Percentiles rank a stretch among this genome's conserved stretches.
These are phyloP conservation scores for Tauraco erythrolophus DNA, from an alignment of 2,113 vertebrate species.

Conservation along the genomic window DNA sequence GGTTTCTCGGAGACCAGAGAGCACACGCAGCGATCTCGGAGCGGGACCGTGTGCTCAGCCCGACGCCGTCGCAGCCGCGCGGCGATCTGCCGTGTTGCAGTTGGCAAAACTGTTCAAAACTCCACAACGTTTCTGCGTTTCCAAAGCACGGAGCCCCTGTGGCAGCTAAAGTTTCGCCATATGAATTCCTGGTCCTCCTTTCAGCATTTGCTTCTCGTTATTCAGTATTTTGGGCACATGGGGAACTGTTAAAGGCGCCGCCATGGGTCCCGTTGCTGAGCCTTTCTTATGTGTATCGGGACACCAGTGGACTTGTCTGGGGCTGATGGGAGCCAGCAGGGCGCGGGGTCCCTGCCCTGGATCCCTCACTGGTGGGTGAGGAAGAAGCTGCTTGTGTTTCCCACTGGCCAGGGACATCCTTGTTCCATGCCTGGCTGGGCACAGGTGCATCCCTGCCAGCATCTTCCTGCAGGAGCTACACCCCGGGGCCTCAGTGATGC, in stretches of 20 bases:
- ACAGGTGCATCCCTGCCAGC: neutral
- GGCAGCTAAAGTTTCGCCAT: too few species aligned
- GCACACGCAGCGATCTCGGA: accelerated
- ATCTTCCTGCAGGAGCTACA: neutral
- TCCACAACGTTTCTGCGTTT: too few species aligned
- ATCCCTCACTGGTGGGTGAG: too few species aligned
- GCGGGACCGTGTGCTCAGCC: too few species aligned
- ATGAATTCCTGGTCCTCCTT: neutral
- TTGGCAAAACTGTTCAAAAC: neutral
- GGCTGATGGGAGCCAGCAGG: neutral
- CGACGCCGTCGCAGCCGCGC: accelerated
- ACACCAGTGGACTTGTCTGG: neutral
- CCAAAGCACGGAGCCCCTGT: neutral
- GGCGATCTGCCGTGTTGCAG: too few species aligned
- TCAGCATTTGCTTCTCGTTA: neutral
- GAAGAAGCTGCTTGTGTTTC: too few species aligned
- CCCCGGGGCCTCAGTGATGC: neutral
- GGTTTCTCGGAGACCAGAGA: neutral
- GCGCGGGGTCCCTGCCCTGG: accelerated
- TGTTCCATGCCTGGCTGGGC: neutral
- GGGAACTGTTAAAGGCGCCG: accelerated
- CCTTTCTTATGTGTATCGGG: accelerated
- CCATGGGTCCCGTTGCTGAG: too few species aligned
- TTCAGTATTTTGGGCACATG: neutral
- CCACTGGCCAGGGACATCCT: too few species aligned